Conservation (phyloP, 2,113 vertebrate species). For the Paramisgurnus dabryanus region DNA sequence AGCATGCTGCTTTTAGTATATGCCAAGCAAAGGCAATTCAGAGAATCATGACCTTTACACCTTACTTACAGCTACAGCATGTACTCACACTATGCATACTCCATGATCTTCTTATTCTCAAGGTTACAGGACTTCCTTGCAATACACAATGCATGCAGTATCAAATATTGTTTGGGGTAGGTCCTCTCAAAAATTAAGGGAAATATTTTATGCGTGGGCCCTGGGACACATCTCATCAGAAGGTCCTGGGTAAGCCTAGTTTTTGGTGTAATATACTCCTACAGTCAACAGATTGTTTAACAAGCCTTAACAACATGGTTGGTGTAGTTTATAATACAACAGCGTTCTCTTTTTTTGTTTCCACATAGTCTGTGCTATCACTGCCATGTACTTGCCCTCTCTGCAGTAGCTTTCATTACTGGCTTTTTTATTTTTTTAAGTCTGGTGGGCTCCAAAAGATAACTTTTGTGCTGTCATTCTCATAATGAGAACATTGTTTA, state of each 20-base stretch:
- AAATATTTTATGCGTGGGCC: too few species aligned
- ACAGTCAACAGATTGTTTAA: constrained; percentile 28
- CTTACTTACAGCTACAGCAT: constrained; percentile 18
- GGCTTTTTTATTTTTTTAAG: constrained; percentile 38
- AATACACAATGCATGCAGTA: neutral
- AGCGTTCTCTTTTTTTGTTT: neutral
- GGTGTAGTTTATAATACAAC: constrained; percentile 29
- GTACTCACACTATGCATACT: neutral
- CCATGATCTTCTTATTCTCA: neutral
- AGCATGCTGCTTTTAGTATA: neutral
- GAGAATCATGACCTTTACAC: constrained; percentile 6
- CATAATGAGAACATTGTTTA: too few species aligned
- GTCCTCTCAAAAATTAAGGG: neutral
- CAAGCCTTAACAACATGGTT: constrained; percentile 4
- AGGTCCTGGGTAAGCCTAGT: neutral
- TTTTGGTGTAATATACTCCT: neutral
- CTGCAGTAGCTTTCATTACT: constrained; percentile 28
- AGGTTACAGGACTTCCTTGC: neutral
- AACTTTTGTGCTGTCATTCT: too few species aligned
- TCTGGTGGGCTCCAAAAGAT: constrained; percentile 19
- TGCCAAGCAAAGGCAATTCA: neutral
- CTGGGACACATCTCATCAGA: too few species aligned
- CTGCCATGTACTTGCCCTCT: constrained; percentile 25
- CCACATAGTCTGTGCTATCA: constrained; percentile 11
- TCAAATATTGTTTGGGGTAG: neutral